These are phyloP conservation scores for Batillaria attramentaria DNA, from an alignment of 1,140 invertebrate genomes.

Conservation along the genomic window DNA sequence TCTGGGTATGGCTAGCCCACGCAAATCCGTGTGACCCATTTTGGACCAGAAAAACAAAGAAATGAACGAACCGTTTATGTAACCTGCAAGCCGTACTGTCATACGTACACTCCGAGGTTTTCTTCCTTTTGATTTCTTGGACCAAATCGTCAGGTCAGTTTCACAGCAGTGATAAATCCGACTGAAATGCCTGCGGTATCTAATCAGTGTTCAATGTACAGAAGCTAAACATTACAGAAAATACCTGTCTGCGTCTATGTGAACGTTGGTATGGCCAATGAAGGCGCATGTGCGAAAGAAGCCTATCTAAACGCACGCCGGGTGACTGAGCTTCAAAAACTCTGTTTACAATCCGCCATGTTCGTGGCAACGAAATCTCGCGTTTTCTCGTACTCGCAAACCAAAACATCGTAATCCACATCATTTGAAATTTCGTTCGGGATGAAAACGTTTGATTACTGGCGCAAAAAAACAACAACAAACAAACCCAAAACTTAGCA, in stretches of 20 bases:
- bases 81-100: background rate
- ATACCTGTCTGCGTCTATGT: too few relatives aligned
- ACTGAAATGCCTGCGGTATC: background rate
- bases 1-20: background rate
- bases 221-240: background rate
- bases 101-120: background rate
- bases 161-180: too few relatives aligned
- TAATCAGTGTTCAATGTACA: background rate
- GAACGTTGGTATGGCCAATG: background rate
- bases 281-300: background rate
- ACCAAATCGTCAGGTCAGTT: too few relatives aligned
- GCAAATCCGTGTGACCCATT: background rate
- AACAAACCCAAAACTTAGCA: too few relatives aligned
- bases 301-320: background rate
- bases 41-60: background rate
- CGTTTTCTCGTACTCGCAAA: background rate
- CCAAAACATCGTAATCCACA: background rate
- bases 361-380: constrained; percentile 22
- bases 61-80: background rate
- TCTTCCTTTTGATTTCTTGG: background rate
- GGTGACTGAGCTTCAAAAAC: background rate
- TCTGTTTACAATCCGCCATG: constrained; percentile 21
- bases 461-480: too few relatives aligned
- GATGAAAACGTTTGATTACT: background rate
- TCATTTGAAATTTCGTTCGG: too few relatives aligned